These are phyloP conservation scores for Polymixis flavicincta DNA, from an alignment of 2,888 invertebrate genomes.

Conservation along the genomic window DNA sequence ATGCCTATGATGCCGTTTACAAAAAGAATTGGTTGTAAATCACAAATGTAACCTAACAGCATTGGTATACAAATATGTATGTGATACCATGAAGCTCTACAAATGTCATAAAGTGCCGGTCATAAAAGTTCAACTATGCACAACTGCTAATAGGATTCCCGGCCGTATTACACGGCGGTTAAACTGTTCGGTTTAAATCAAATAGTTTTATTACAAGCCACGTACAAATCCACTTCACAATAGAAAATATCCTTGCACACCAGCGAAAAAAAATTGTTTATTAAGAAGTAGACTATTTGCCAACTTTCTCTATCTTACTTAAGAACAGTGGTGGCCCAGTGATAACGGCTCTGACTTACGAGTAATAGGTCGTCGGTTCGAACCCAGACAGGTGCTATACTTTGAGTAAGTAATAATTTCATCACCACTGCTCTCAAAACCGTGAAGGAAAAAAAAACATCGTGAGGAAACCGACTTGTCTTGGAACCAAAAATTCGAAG, in stretches of 20 bases:
- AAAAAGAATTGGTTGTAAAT: neutral
- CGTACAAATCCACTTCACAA: neutral
- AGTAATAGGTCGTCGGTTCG: no score
- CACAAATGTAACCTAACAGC: neutral
- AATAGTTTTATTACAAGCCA: conserved; percentile 27
- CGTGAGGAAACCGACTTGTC: no score
- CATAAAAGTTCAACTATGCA: conserved; percentile 53
- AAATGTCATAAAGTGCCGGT: conserved; percentile 36
- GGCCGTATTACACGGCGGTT: conserved; percentile 9
- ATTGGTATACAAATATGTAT: conserved; percentile 5
- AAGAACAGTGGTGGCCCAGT: no score
- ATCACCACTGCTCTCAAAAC: no score
- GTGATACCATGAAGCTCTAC: conserved; percentile 28
- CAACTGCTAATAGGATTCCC: conserved; percentile 53
- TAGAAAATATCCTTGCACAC: neutral
- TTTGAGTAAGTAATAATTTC: no score
- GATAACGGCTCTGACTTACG: no score
- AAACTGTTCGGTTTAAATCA: conserved; percentile 41
- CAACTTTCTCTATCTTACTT: neutral
- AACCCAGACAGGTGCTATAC: no score
- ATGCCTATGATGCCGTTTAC: no score
- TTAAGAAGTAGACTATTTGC: neutral
- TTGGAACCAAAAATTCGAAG: no score
- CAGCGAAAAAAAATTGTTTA: no score
- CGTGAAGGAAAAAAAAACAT: no score